Percentiles rank a stretch among this genome's conserved stretches.
These are phyloP conservation scores for Hydropotes inermis DNA, from an alignment of 2,113 vertebrate genomes.

Conservation along the genomic window DNA sequence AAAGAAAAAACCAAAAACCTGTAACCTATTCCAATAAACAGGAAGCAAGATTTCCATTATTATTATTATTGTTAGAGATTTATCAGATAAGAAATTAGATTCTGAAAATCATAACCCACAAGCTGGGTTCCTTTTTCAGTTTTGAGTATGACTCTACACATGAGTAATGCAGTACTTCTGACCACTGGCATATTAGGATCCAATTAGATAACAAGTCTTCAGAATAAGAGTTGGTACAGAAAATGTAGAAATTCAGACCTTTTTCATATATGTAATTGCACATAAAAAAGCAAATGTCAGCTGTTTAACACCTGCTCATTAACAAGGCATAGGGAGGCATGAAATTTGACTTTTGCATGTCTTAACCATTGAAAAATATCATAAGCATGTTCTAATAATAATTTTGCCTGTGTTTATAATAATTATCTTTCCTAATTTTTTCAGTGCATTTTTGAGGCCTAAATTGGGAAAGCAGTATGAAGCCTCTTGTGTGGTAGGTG, in stretches of 20 bases:
- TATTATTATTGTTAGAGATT: background rate
- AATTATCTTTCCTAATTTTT: constrained; percentile 65
- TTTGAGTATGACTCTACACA: constrained; percentile 11
- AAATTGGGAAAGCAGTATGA: constrained; percentile 99
- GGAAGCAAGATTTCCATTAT: background rate
- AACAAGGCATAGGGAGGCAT: constrained; percentile 12
- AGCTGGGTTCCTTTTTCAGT: constrained; percentile 3
- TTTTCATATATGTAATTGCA: constrained; percentile 44
- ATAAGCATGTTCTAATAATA: background rate
- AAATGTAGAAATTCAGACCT: background rate
- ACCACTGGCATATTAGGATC: background rate
- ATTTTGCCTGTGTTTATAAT: constrained; percentile 45
- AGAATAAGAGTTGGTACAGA: background rate
- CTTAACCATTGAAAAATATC: constrained; percentile 28
- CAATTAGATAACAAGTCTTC: constrained; percentile 19
- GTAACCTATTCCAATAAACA: constrained; percentile 34
- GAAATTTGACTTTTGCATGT: background rate
- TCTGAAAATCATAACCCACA: background rate
- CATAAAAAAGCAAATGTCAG: constrained; percentile 46
- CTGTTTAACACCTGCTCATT: constrained; percentile 28
- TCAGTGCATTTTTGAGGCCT: constrained; percentile 97
- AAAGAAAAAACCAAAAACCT: background rate
- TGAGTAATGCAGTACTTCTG: background rate
- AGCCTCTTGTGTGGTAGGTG: constrained; percentile 98
- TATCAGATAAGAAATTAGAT: background rate